Base-by-base conservation (phyloP, 2,113 vertebrate genomes). In the Narcine bancroftii region DNA sequence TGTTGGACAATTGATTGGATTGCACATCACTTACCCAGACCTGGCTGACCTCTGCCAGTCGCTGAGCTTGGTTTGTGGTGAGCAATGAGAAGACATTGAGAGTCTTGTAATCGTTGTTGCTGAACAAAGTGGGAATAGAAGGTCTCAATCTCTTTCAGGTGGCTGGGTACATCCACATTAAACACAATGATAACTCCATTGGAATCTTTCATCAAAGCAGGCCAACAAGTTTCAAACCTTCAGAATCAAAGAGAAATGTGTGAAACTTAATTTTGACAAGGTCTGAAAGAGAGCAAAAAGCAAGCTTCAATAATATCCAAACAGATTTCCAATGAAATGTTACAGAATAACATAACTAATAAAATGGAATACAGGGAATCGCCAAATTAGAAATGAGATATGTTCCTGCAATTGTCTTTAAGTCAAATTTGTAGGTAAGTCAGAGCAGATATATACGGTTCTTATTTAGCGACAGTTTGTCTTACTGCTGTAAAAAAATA, bases 151-250 rank as follows among this genome's bases (percentile, higher is more conserved):
- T 99, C 98, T 93, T 97, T 98, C 76, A 97, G 94, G 95, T 99
- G 98, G 95, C 96, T 97, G 6, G 97, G 97, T 92, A 97, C 93
- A 2, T 98, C 97, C 0, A 97, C 96, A 71, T 98, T 99, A 95
- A 99, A 99, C 93, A 99, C 87, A 0, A 99, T 97, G 85, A 98
- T 96, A n/a, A 99, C 97, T 0, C 99, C 98, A 0, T 96, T 97
- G 71, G 96, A 95, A 83, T 99, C 98, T 92, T 97, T 98, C 96
- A 97, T 96, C 93, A 99, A 94, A 39, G 97, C 97, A n/a, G 98
- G 98, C 98, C 99, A 99, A 95, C 98, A 99, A 0, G 96, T 96
- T 93, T 99, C 98, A 94, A 99, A 98, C 94, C 99, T 99, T 92
- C 50, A 76, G 93, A 93, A 92, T 42, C 21, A 11, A 45, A 66